Evolutionary conservation across 2,113 vertebrate species (phyloP).

Genomic region (Nothocercus nigrocapillus): DNA sequence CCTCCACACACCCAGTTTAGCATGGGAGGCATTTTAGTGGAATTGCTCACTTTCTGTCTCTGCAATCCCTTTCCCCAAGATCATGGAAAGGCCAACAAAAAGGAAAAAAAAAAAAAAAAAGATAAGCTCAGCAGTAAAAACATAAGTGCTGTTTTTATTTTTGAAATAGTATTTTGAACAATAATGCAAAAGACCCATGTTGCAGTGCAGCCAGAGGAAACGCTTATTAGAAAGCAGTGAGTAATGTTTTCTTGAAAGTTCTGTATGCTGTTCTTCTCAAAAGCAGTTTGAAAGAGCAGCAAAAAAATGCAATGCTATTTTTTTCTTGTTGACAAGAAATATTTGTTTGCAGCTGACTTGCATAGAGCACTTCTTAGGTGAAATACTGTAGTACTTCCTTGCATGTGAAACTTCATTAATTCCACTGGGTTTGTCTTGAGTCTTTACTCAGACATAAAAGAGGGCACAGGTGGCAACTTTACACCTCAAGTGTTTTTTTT

Average conservation of each 20-base stretch:
- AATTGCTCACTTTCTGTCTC: neutral
- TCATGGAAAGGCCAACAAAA: neutral
- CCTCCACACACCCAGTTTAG: neutral
- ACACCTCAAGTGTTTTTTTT: neutral
- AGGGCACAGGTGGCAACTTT: neutral
- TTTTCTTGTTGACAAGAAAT: neutral
- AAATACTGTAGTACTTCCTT: neutral
- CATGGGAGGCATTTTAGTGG: neutral
- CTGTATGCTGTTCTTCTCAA: neutral
- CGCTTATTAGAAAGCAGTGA: neutral
- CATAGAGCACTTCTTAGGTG: neutral
- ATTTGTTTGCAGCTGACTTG: neutral
- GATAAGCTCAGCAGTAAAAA: neutral
- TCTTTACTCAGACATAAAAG: neutral
- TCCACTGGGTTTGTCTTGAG: neutral
- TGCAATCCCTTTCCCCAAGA: neutral
- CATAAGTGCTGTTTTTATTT: no score
- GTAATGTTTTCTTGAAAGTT: neutral
- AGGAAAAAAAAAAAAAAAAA: neutral
- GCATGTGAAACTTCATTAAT: neutral
- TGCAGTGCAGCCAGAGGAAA: neutral
- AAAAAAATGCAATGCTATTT: neutral
- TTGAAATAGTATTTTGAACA: neutral
- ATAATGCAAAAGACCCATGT: neutral
- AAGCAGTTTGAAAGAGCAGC: neutral